Conservation (phyloP, 2,888 invertebrate genomes). For the Cataglyphis livida region DNA sequence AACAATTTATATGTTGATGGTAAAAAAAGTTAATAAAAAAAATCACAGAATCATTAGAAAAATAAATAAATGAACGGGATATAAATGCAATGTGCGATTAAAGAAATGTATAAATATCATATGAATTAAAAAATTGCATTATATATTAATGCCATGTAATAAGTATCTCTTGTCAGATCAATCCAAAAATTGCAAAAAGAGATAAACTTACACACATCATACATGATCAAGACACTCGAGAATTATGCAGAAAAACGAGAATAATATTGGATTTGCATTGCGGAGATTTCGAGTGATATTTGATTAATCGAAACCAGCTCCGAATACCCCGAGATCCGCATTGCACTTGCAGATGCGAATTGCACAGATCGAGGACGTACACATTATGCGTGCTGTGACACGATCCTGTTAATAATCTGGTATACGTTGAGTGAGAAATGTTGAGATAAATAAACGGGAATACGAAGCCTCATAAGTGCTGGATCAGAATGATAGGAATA, state of each 20-base stretch:
- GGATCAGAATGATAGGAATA: constrained; percentile 15
- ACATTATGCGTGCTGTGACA: neutral
- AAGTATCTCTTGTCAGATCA: neutral
- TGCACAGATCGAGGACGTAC: neutral
- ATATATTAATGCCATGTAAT: constrained; percentile 1
- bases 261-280: neutral
- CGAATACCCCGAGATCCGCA: neutral
- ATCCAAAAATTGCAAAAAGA: neutral
- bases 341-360: neutral
- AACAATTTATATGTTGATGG: neutral
- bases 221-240: neutral
- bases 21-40: neutral
- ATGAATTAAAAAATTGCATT: neutral
- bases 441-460: constrained; percentile 23
- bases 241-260: neutral
- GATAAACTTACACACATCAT: neutral
- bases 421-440: neutral
- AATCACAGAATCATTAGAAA: neutral
- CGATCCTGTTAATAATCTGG: neutral
- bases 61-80: neutral
- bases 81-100: neutral
- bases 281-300: neutral
- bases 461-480: neutral
- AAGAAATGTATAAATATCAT: constrained; percentile 5
- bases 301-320: constrained; percentile 8